Conservation (phyloP, 2,113 vertebrate species). For the Odocoileus virginianus region DNA sequence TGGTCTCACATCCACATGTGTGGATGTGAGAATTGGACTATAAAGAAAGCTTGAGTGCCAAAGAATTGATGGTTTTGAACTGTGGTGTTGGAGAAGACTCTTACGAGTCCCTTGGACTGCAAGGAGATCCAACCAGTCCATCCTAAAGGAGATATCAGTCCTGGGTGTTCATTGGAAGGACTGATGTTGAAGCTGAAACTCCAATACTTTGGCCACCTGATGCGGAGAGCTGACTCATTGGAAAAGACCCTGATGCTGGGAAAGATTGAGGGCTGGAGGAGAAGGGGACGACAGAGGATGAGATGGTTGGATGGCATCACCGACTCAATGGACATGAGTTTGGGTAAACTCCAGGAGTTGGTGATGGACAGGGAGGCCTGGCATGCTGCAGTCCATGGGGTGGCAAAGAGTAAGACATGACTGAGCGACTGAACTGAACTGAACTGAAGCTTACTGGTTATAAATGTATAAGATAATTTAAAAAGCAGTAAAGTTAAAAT, state of each 20-base stretch:
- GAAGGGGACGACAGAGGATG: background rate
- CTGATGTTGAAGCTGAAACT: no score
- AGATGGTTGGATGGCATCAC: background rate
- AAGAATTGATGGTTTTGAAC: background rate
- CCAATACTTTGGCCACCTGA: no score
- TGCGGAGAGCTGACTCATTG: no score
- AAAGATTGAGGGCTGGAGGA: background rate
- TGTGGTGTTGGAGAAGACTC: background rate
- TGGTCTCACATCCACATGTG: no score
- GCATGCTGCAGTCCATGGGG: rapidly evolving
- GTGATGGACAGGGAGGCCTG: background rate
- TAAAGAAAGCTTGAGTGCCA: rapidly evolving
- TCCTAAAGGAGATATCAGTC: no score
- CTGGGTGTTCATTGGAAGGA: no score
- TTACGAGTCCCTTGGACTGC: background rate
- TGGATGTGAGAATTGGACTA: no score
- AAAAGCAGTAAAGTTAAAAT: background rate
- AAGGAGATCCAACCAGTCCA: no score
- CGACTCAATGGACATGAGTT: rapidly evolving
- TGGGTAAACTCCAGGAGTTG: background rate
- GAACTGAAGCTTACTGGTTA: background rate
- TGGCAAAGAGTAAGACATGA: background rate
- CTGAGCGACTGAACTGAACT: background rate
- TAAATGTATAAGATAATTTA: background rate
- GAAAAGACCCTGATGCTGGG: no score